Percentiles rank a stretch among this genome's conserved stretches.
Evolutionary conservation across 2,888 invertebrate species (phyloP).

Genomic region (Hybos culiciformis): DNA sequence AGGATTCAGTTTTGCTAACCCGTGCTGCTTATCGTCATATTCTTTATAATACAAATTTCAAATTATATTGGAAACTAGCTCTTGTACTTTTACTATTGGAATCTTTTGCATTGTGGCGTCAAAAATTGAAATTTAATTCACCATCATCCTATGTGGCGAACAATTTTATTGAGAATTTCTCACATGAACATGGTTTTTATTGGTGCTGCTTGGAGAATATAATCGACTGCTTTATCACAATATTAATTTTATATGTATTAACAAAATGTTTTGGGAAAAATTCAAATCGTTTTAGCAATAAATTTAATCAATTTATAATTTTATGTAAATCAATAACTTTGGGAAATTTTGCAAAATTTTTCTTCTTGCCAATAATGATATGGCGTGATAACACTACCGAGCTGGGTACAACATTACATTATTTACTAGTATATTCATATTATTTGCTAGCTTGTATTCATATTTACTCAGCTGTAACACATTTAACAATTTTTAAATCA

Average conservation of each 20-base stretch:
- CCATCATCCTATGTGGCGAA: conserved; percentile 22
- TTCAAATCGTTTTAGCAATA: background rate
- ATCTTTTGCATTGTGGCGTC: conserved; percentile 58
- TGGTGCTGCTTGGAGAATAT: conserved; percentile 41
- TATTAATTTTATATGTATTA: background rate
- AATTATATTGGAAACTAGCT: conserved; percentile 66
- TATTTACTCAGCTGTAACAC: conserved; percentile 40
- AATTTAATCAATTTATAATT: conserved; percentile 14
- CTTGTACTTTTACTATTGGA: conserved; percentile 66
- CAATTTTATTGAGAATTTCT: conserved; percentile 25
- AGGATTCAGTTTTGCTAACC: conserved; percentile 70
- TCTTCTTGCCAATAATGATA: conserved; percentile 48
- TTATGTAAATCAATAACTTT: conserved; percentile 45
- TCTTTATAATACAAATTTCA: conserved; percentile 64
- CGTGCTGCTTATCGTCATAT: conserved; percentile 74
- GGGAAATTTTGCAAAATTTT: conserved; percentile 44
- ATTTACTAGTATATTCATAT: conserved; percentile 48
- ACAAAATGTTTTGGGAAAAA: background rate
- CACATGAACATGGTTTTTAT: conserved; percentile 47
- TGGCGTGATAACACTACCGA: conserved; percentile 40
- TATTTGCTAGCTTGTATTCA: conserved; percentile 47
- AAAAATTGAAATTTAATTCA: conserved; percentile 16
- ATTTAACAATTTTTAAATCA: background rate
- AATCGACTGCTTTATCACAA: conserved; percentile 27
- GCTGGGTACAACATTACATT: conserved; percentile 37